Percentiles rank a stretch among this genome's conserved stretches.
These are phyloP conservation scores for Ellobium chinense DNA, from an alignment of 2,888 invertebrate genomes.

Conservation along the genomic window DNA sequence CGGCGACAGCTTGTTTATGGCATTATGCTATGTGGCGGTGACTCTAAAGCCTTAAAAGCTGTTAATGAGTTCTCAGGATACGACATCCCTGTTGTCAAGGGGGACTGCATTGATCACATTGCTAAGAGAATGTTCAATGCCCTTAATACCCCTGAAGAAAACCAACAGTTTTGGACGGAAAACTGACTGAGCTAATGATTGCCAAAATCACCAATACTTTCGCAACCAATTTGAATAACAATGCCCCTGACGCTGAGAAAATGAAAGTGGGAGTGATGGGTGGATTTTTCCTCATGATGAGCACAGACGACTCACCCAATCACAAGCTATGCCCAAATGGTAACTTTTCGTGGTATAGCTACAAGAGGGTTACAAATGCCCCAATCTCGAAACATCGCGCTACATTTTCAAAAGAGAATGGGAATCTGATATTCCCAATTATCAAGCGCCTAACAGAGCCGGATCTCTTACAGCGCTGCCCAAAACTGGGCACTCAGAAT, in stretches of 20 bases:
- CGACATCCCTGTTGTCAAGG: slow-evolving; percentile 1
- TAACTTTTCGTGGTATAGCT: not conserved
- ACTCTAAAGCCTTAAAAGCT: not conserved
- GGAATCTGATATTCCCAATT: not conserved
- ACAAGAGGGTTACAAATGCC: not conserved
- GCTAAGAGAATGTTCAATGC: slow-evolving; percentile 18
- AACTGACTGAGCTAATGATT: not conserved
- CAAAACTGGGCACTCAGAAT: slow-evolving; percentile 14
- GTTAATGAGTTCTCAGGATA: not conserved
- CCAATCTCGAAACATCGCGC: not conserved
- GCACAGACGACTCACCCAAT: slow-evolving; percentile 6
- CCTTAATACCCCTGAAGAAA: not conserved
- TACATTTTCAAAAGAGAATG: not conserved
- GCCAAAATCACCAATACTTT: slow-evolving; percentile 14
- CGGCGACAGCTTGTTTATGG: not conserved
- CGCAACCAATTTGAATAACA: not conserved
- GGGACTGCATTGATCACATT: slow-evolving; percentile 20
- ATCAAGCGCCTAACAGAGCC: slow-evolving; percentile 6
- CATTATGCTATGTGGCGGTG: slow-evolving; percentile 17
- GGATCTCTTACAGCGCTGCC: not conserved
- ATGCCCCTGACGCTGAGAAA: slow-evolving; percentile 27
- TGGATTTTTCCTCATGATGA: slow-evolving; percentile 21
- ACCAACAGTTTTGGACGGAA: not conserved
- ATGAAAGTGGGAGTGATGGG: slow-evolving; percentile 28
- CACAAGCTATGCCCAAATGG: slow-evolving; percentile 3